A percentile compares a stretch with the other conserved stretches of the same genome.
Evolutionary conservation across 2,797 vertebrate species (phyloP).

Genomic region (Typhlichthys subterraneus): DNA sequence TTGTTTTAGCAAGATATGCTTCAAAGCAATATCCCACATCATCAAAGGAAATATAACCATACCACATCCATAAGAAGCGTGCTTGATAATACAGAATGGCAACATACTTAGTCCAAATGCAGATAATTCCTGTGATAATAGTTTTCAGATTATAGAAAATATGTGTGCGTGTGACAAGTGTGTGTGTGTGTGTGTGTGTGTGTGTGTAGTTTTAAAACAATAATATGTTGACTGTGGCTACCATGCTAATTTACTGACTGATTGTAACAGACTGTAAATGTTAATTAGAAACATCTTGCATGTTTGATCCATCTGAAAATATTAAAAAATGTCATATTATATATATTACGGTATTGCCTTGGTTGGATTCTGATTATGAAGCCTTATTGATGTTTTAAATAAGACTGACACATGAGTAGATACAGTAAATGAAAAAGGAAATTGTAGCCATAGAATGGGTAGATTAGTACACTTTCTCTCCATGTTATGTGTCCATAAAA

Average conservation of each 20-base stretch:
- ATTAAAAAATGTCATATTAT: no score
- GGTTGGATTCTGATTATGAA: slow-evolving; percentile 56
- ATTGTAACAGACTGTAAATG: no score
- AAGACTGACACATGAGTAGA: slow-evolving; percentile 42
- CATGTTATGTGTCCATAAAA: slow-evolving; percentile 30
- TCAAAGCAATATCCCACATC: slow-evolving; percentile 48
- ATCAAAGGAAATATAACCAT: slow-evolving; percentile 35
- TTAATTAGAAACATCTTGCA: no score
- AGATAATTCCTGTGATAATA: slow-evolving; percentile 29
- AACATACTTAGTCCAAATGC: slow-evolving; percentile 40
- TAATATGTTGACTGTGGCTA: no score
- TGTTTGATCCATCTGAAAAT: no score
- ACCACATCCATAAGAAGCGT: slow-evolving; percentile 25
- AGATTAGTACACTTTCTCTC: slow-evolving; percentile 21
- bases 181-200: slow-evolving; percentile 1
- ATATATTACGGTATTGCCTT: slow-evolving; percentile 4
- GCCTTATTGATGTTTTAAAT: slow-evolving; percentile 38
- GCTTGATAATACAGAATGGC: slow-evolving; percentile 29
- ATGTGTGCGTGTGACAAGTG: not conserved
- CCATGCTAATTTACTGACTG: no score
- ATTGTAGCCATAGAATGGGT: slow-evolving; percentile 27
- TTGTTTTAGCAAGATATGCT: slow-evolving; percentile 35
- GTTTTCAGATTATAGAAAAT: slow-evolving; percentile 16
- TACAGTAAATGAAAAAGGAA: slow-evolving; percentile 36
- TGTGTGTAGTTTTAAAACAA: not conserved